Evolutionary conservation across 2,888 invertebrate species (phyloP), one percentile per base, ranked within the genome.

Genomic region (Drosophila prolongata): DNA sequence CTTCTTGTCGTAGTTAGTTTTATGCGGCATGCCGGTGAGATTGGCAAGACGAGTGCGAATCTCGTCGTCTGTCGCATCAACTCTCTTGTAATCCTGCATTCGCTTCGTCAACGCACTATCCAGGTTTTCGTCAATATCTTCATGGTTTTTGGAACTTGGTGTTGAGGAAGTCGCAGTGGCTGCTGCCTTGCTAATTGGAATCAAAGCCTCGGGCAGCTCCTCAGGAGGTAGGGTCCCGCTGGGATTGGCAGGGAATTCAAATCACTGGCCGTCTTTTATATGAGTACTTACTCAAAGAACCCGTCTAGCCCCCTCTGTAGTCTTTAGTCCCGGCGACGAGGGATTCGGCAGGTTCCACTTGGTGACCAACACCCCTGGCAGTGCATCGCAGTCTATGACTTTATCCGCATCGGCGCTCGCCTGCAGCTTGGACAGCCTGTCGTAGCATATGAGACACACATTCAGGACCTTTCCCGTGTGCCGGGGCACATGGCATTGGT

Each of bases 401-500:
- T 84, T 86, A 30, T 87, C 86, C 3, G 86, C 77, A 49, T 82
- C 73, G 58, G 81, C 81, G 5, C 49, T 68, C 8, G 75, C 79
- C 56, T 90, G 79, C 47, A 83, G 54, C 61, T 90, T 90, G 4
- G 88, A 89, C 8, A 92, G 73, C 70, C 90, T 92, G 38, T 92
- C 92, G 43, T 76, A 92, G 74, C 91, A 91, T 16, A 89, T 93
- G 72, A 93, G 93, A 83, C 95, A 95, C 53, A 97, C 96, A 92
- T 95, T 95, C 58, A 94, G 93, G 85, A 95, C 94, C 49, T 93
- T 93, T 78, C 94, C 94, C 11, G 78, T 82, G 6, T 94, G 93
- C 89, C 94, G 95, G 10, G 95, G 94, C 66, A 97, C 92, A 82
- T n/a, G 94, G 94, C 69, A 94, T 93, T 92, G 95, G 95, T n/a